A percentile compares a stretch with the other conserved stretches of the same genome.
These are phyloP conservation scores for Incurvaria masculella DNA, from an alignment of 2,888 invertebrate genomes.

Conservation along the genomic window DNA sequence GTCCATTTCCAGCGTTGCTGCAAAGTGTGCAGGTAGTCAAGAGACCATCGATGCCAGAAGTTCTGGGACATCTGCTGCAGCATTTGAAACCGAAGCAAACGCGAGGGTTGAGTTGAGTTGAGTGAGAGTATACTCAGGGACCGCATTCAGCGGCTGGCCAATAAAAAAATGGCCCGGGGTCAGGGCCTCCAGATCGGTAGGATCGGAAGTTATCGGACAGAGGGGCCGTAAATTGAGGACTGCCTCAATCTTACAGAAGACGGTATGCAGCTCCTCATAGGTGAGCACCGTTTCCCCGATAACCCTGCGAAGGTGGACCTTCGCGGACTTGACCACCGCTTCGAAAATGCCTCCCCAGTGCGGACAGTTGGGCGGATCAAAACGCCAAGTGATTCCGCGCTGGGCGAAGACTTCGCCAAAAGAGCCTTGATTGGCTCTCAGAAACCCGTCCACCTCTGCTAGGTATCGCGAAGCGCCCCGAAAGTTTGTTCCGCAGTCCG, in stretches of 20 bases:
- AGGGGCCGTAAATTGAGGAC: conserved; percentile 25
- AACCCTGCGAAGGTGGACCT: not conserved
- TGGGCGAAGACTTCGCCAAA: not conserved
- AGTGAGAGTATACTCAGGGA: conserved; percentile 12
- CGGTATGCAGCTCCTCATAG: conserved; percentile 22
- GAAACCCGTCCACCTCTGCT: not conserved
- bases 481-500: not conserved
- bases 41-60: conserved; percentile 15
- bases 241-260: conserved; percentile 23
- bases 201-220: conserved; percentile 11
- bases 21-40: conserved; percentile 15
- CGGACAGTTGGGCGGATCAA: not conserved
- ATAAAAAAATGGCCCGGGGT: conserved; percentile 4
- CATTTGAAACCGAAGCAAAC: conserved; percentile 15
- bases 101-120: conserved; percentile 12
- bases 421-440: not conserved
- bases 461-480: not conserved
- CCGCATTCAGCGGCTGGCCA: not conserved
- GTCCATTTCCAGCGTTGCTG: conserved; percentile 18
- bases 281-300: conserved; percentile 17
- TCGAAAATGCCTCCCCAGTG: conserved; percentile 7
- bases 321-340: conserved; percentile 1
- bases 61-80: conserved; percentile 13
- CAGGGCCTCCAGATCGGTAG: not conserved
- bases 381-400: not conserved